Conservation (phyloP, 2,113 vertebrate genomes). For the Oxygymnocypris stewartii region DNA sequence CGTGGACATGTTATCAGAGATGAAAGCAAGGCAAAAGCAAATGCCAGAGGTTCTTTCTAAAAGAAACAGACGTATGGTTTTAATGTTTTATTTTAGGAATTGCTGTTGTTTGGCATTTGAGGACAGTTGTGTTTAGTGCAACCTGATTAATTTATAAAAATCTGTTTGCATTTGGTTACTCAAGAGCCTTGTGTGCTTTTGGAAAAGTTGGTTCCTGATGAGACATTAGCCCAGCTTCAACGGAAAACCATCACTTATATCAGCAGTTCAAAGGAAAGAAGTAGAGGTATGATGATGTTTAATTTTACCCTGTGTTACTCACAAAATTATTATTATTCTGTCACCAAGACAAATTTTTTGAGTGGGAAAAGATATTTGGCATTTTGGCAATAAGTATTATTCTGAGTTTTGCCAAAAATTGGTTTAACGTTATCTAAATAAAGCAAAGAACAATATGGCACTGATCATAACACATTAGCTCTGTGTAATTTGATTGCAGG, state of each 20-base stretch:
- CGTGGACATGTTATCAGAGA: conserved; percentile 62
- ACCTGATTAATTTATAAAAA: neutral
- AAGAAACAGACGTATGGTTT: conserved; percentile 18
- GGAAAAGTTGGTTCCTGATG: conserved; percentile 8
- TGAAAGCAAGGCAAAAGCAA: conserved; percentile 61
- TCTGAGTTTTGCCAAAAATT: neutral
- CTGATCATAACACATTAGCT: neutral
- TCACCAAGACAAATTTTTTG: neutral
- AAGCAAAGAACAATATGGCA: neutral
- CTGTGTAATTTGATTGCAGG: conserved; percentile 23
- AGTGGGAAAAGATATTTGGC: neutral
- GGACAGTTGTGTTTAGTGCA: neutral
- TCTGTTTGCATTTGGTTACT: conserved; percentile 1
- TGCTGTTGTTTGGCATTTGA: neutral
- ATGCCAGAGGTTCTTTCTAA: neutral
- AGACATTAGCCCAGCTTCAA: neutral
- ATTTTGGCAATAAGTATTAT: neutral
- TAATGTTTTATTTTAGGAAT: neutral
- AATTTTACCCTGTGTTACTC: neutral
- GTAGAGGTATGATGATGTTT: conserved; percentile 32
- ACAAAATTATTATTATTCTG: neutral
- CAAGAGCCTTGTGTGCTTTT: conserved; percentile 33
- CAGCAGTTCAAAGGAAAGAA: conserved; percentile 6
- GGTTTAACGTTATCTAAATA: neutral
- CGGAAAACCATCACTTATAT: neutral